Percentiles rank a stretch among this genome's conserved stretches.
These are phyloP conservation scores for Todus mexicanus DNA, from an alignment of 2,797 vertebrate species.

Conservation along the genomic window DNA sequence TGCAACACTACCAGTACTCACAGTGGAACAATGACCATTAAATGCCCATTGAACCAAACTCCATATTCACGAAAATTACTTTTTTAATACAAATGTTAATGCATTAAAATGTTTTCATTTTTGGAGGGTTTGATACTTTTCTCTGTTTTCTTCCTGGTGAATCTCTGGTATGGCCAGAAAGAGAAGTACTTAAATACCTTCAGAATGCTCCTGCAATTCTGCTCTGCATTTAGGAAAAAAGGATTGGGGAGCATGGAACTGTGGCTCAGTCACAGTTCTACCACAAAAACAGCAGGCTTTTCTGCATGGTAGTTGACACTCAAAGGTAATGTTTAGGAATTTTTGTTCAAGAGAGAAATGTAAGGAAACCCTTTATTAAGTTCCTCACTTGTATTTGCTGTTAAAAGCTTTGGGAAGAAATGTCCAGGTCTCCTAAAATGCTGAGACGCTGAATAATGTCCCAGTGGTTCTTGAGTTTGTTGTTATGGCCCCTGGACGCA, in stretches of 20 bases:
- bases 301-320: not conserved
- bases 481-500: not conserved
- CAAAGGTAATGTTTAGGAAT: not conserved
- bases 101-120: not conserved
- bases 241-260: not conserved
- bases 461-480: not conserved
- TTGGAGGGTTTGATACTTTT: not conserved
- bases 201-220: not conserved
- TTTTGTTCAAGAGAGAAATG: not conserved
- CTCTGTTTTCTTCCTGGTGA: not conserved
- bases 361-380: not conserved
- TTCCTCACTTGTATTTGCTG: not conserved
- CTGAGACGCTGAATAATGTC: not conserved
- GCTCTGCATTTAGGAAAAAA: not conserved
- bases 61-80: not conserved
- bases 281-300: rapidly evolving
- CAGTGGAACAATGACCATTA: not conserved
- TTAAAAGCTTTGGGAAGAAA: not conserved
- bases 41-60: not conserved
- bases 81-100: not conserved
- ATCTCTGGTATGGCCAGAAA: not conserved
- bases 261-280: not conserved
- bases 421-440: not conserved
- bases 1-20: not conserved
- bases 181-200: not conserved